Base-by-base conservation (phyloP, 2,888 invertebrate species). In the Metopia argyrocephala region DNA sequence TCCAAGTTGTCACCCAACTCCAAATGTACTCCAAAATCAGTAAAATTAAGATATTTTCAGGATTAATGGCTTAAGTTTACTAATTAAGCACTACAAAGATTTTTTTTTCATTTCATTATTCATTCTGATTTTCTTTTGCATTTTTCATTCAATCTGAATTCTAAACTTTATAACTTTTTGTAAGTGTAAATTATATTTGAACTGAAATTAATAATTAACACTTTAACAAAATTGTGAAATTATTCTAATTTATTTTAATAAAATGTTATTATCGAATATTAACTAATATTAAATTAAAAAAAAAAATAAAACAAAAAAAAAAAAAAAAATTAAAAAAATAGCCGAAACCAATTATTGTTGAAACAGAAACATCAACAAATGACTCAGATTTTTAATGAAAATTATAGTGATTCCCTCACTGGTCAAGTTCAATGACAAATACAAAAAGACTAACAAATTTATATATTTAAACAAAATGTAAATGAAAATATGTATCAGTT, bases 401-500 rank as follows among this genome's bases (percentile, higher is more conserved):
- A 54, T 54, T 23, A 21, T 52, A 20, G 68, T 76, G 61, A 31
- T 64, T 76, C 46, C 46, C 46, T 70, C 31, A 18, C 31, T 9
- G 50, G 59, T 78, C 69, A 76, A 74, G 76, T 80, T 80, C 73
- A 80, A 73, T 80, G 69, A 12, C 76, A 69, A 52, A 65, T 28
- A 20, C 18, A 46, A 25, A 56, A 46, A 48, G 15, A 50, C 20
- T 6, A 45, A 66, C 9, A 23, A 21, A 59, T 18, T 76, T 71
- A 45, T 48, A 27, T 61, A 71, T 81, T 59, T 78, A 81, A 81
- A 61, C 54, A 18, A 45, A 21, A 12, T 15, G 2, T 20, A 52
- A 46, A 23, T 25, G 31, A 54, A 59, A 7, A 46, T 5, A 28
- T 54, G 54, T 20, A 45, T 59, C 27, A 81, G 74, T 81, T 28